phyloP scores from a whole-genome alignment of 2,888 invertebrate genomes.

The Ptilodon capucinus region DNA sequence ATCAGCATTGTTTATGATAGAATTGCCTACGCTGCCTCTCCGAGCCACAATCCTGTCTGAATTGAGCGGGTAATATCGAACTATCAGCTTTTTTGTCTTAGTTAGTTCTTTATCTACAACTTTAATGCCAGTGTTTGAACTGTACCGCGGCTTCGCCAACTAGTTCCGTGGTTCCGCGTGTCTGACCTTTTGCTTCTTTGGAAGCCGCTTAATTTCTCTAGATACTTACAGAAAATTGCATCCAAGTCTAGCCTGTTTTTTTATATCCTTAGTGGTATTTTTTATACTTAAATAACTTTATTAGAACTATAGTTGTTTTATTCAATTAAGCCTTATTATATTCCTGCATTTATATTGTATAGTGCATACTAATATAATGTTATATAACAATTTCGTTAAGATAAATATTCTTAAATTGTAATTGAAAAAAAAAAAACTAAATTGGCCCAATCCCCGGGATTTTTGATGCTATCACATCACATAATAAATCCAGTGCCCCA shows the following conservation, averaged over 20 bases:
- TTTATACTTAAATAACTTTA: neutral
- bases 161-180: neutral
- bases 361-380: too few relatives aligned
- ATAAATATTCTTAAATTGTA: neutral
- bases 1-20: too few relatives aligned
- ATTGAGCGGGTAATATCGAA: too few relatives aligned
- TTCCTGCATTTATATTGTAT: neutral
- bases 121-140: neutral
- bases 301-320: neutral
- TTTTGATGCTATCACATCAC: constrained; percentile 42
- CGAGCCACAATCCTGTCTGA: too few relatives aligned
- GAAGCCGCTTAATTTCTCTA: constrained; percentile 1
- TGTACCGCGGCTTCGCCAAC: neutral
- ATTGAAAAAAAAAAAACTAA: neutral
- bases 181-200: neutral
- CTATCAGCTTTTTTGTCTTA: too few relatives aligned
- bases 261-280: neutral
- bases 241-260: neutral
- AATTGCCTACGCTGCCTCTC: too few relatives aligned
- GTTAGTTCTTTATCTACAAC: neutral
- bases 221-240: neutral
- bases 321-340: neutral
- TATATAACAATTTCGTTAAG: neutral
- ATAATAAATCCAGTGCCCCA: constrained; percentile 57
- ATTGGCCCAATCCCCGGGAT: neutral